phyloP scores from a whole-genome alignment of 2,113 vertebrate genomes.

The Tinamus guttatus region DNA sequence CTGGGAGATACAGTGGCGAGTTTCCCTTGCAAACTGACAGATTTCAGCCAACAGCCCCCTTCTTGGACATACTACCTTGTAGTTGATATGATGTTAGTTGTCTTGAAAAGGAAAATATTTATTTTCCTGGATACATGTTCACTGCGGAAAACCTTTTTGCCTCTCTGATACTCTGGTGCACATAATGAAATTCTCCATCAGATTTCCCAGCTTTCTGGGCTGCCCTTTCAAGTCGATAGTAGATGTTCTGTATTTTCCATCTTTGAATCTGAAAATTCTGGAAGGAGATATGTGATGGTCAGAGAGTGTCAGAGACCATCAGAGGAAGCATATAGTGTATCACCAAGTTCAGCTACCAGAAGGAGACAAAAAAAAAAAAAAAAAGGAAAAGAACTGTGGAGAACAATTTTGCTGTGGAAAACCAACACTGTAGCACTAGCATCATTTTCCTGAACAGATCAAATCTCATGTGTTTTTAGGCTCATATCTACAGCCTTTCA shows the following conservation, averaged over 20 bases:
- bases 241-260: neutral
- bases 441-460: neutral
- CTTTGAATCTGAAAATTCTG: neutral
- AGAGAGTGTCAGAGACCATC: neutral
- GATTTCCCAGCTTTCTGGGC: neutral
- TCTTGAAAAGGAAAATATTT: neutral
- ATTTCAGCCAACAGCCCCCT: neutral
- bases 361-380: no score
- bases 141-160: neutral
- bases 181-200: neutral
- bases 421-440: accelerated
- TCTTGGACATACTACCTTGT: neutral
- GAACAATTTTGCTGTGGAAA: neutral
- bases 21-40: constrained; percentile 1
- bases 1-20: neutral
- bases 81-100: neutral
- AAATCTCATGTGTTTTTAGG: neutral
- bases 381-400: neutral
- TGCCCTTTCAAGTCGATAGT: neutral
- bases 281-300: neutral
- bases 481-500: neutral
- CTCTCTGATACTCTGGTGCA: neutral
- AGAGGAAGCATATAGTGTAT: neutral
- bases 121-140: neutral
- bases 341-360: neutral